Evolutionary conservation across 2,113 vertebrate species (phyloP), one percentile per base, ranked within the genome.

Genomic region (Pundamilia nyererei): DNA sequence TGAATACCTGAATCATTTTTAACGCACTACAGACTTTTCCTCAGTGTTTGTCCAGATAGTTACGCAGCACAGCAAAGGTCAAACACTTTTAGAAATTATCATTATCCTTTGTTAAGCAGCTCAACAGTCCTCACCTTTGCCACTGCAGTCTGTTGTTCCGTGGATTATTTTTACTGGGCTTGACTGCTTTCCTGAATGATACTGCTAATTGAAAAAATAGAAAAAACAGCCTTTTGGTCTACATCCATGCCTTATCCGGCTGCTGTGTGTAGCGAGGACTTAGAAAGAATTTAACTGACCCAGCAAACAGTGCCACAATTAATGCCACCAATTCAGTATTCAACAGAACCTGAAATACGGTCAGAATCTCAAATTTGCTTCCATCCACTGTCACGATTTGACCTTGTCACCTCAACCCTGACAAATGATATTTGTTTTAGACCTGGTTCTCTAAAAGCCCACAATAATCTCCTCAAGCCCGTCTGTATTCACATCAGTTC

Each of bases 101-200:
- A 89, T 82, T 26, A 80, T 90, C 60, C 80, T 77, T 7, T 58
- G 75, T 65, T 77, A 84, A 81, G 33, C 11, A 55, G 47, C 19
- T 29, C 60, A 82, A 21, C 45, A 8, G 33, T 81, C 75, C 26
- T 83, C 19, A 77, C 81, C 65, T 72, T 87, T 38, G 51, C 49
- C 21, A 31, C 58, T 60, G 45, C 21, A 31, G n/a, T 68, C 47
- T 80, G 45, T 80, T 38, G n/a, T 79, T 11, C 19, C 35, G 17
- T 33, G 6, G 14, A 83, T 84, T 79, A 53, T 51, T 54, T 56
- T 60, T 42, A 47, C 80, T 87, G 53, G 56, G 80, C 88, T 88
- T 45, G 47, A 70, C 87, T 89, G 80, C 83, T 79, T 58, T 70
- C 7, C 79, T 89, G 85, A 91, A 82, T 86, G 80, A 84, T 81